Evolutionary conservation across 2,888 invertebrate species (phyloP), one percentile per base, ranked within the genome.

Genomic region (Tinea semifulvella): DNA sequence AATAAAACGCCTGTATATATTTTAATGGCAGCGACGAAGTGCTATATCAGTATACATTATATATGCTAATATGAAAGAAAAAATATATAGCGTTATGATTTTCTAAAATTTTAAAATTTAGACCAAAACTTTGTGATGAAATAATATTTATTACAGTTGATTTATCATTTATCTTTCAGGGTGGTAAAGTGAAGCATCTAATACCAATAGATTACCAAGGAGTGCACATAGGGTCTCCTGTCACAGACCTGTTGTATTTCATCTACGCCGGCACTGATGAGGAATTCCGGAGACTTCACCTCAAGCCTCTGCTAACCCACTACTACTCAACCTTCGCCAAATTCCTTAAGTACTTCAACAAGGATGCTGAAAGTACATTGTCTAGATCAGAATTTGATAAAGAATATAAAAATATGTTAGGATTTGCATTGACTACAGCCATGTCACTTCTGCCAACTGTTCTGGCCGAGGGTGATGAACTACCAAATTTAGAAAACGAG

Each of bases 321-420:
- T 45, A 45, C 19, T 42, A 42, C 11, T 8, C 11, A 14, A 42
- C 42, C 10, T 17, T 42, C 18, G 4, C 14, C 4, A 11, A 27
- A 2, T 42, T 16, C 11, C 18, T 42, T 2, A 26, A 18, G 27
- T 20, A 27, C 5, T 18, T 27, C n/a, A 16, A 42, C 10, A 26
- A 27, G 2, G 16, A 42, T 17, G 20, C 42, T 7, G 27, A 42
- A 4, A 17, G 2, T 13, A 11, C 17, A 16, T 42, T 20, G n/a
- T 28, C 42, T 3, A 42, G 42, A 16, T 1, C 16, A 42, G 27
- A 42, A 7, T 42, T 42, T 27, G 42, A 42, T 18, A 18, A 42
- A 27, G 27, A 42, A 17, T 28, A 17, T 20, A 26, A n/a, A 25
- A 51, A 60, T 49, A 51, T 48, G 19, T 25, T 31, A 11, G 28